Evolutionary conservation across 2,888 invertebrate species (phyloP).

Genomic region (Leucoma salicis): DNA sequence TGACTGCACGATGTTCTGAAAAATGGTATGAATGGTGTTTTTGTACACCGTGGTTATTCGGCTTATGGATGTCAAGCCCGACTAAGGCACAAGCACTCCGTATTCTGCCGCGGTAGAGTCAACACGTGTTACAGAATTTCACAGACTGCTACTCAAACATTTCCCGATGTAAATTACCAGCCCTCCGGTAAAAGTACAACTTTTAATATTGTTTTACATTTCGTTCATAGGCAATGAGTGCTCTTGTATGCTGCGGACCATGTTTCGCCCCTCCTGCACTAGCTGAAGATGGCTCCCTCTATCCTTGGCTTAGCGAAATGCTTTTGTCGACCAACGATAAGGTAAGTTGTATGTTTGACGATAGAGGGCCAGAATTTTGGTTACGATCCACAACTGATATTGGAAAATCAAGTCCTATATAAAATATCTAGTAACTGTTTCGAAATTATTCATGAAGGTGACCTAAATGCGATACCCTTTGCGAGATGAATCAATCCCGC

Average conservation of each 20-base stretch:
- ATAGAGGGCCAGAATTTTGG: no score
- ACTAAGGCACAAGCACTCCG: neutral
- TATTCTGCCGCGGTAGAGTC: neutral
- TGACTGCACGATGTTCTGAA: no score
- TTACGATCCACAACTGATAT: no score
- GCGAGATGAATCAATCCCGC: no score
- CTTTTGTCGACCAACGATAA: conserved; percentile 93
- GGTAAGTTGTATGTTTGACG: no score
- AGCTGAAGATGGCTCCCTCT: conserved; percentile 95
- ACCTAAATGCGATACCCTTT: no score
- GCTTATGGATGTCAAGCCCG: no score
- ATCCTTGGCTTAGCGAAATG: conserved; percentile 96
- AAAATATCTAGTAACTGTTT: no score
- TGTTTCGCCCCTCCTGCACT: conserved; percentile 93
- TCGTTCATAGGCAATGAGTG: conserved; percentile 93
- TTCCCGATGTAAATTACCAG: neutral
- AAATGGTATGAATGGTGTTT: no score
- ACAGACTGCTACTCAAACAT: neutral
- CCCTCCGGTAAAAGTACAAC: neutral
- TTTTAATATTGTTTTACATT: neutral
- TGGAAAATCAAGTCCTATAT: no score
- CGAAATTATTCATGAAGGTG: no score
- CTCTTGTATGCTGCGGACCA: conserved; percentile 96
- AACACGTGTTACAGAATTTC: neutral
- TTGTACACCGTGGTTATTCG: no score